Base-by-base conservation (phyloP, 2,888 invertebrate species). In the Iselma pallidipennis region DNA sequence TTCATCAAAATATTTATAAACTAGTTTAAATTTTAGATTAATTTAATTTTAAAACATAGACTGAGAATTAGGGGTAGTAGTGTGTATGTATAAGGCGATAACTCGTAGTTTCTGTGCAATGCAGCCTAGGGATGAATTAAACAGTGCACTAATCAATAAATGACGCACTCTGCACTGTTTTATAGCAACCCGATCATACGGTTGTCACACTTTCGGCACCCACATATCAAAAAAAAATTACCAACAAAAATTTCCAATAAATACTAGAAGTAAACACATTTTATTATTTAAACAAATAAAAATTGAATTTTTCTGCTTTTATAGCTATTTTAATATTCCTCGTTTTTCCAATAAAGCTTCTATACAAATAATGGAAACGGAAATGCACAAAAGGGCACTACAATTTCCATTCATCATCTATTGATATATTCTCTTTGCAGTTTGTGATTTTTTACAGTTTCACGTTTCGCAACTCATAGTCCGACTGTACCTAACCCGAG, bases 401-500 rank as follows among this genome's bases (percentile, higher is more conserved):
- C 45, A 19, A 45, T 45, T 45, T 45, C 45, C 45, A 21, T 10
- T 45, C 21, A 45, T 55, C 33, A 25, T 9, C 25, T 37, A 37
- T 26, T 45, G 33, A 28, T 37, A 53, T 45, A 54, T 45, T 45
- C 45, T 21, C 45, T 45, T 45, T 45, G 21, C 21, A 21, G 12
- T 45, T 45, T 31, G 49, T 55, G 65, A 19, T 42, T 19, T 45
- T 45, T 45, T n/a, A n/a, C n/a, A n/a, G n/a, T 45, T 45, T 4
- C 10, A 1, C 45, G 45, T 12, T 23, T 55, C 16, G 70, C 70
- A 78, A 78, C 79, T 76, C 76, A 79, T 80, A 80, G 78, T 79
- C 78, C 77, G 79, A 80, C 80, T 81, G 81, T 80, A 80, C 81
- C 75, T 73, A 78, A 78, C 78, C 79, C 79, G 79, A 80, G 79